Evolutionary conservation across 2,797 vertebrate genomes (phyloP).

Genomic region (Schizothorax lantsangensis): DNA sequence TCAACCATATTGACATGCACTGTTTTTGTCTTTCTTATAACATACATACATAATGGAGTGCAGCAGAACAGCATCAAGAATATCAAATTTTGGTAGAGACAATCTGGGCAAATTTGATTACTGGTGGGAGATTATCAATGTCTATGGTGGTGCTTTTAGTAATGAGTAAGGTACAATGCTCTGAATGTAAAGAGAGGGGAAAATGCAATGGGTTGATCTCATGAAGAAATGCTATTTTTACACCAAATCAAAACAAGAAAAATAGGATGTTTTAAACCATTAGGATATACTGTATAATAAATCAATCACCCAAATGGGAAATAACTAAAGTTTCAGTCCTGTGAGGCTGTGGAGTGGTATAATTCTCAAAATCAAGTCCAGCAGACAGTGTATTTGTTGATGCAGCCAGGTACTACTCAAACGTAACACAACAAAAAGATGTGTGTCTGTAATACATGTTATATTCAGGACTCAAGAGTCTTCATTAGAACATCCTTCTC

Average conservation of each 20-base stretch:
- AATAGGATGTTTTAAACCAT: neutral
- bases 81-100: neutral
- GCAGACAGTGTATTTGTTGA: neutral
- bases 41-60: neutral
- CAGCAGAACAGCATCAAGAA: neutral
- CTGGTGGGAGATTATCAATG: neutral
- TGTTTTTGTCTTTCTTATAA: neutral
- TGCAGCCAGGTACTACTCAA: conserved; percentile 8
- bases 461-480: conserved; percentile 54
- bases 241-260: neutral
- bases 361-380: neutral
- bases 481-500: conserved; percentile 50
- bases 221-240: neutral
- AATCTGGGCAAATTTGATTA: neutral
- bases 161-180: neutral
- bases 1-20: neutral
- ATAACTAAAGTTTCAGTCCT: neutral
- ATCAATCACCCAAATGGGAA: neutral
- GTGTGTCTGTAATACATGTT: conserved; percentile 25
- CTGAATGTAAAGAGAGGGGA: neutral
- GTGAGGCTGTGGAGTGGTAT: neutral
- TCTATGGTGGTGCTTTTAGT: neutral
- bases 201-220: neutral
- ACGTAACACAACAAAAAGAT: neutral
- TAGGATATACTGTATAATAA: neutral